Percentiles rank a stretch among this genome's conserved stretches.
Conservation (phyloP, 2,888 invertebrate species). For the Harpalus rufipes region DNA sequence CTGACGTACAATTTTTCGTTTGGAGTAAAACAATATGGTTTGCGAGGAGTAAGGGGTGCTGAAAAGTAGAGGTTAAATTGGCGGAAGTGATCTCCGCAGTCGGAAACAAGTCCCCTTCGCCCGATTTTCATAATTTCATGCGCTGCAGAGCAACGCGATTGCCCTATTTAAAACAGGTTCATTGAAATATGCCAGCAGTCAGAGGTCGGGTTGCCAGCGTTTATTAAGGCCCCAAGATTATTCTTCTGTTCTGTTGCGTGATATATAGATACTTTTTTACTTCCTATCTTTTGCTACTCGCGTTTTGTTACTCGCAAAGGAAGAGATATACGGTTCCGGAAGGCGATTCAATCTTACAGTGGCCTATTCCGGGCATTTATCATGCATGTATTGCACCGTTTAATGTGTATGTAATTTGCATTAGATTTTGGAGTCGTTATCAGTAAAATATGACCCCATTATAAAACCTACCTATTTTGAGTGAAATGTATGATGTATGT, state of each 20-base stretch:
- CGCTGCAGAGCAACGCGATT: constrained; percentile 72
- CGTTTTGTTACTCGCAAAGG: background rate
- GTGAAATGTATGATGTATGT: too few species aligned
- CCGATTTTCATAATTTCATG: constrained; percentile 77
- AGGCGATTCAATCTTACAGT: background rate
- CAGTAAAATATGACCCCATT: background rate
- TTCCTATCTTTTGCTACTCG: constrained; percentile 11
- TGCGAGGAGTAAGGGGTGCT: constrained; percentile 68
- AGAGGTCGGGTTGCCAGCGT: background rate
- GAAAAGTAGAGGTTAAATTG: constrained; percentile 76
- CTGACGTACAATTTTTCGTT: constrained; percentile 27
- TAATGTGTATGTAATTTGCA: background rate
- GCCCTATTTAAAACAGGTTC: constrained; percentile 56
- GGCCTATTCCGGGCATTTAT: constrained; percentile 1
- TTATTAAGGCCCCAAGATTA: constrained; percentile 11
- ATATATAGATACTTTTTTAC: constrained; percentile 26
- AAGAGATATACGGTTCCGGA: constrained; percentile 19
- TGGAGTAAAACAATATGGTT: constrained; percentile 36
- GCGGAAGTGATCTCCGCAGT: constrained; percentile 73
- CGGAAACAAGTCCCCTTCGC: constrained; percentile 70
- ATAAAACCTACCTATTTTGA: too few species aligned
- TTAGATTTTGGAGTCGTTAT: background rate
- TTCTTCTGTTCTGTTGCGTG: constrained; percentile 46
- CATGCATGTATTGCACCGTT: background rate
- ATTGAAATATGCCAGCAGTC: constrained; percentile 51